A percentile compares a stretch with the other conserved stretches of the same genome.
Conservation (phyloP, 2,113 vertebrate species). For the Bufo bufo region DNA sequence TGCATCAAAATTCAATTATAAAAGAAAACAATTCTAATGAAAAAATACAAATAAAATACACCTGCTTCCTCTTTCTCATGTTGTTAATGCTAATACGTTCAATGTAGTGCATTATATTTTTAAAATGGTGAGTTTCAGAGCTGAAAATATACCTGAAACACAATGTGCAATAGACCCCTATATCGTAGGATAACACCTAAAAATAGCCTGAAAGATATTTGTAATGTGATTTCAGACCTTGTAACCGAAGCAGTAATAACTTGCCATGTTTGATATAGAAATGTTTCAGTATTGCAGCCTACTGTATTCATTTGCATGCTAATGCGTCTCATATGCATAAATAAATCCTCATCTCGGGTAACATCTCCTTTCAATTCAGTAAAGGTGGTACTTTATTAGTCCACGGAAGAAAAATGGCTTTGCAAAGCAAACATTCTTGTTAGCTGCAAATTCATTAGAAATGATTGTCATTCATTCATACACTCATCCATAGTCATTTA, state of each 20-base stretch:
- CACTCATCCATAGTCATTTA: background rate
- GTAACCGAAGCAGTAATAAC: conserved; percentile 48
- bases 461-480: background rate
- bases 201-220: conserved; percentile 47
- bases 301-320: conserved; percentile 49
- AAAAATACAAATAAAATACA: background rate
- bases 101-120: background rate
- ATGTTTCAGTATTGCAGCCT: conserved; percentile 24
- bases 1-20: background rate
- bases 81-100: background rate
- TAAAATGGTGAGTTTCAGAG: background rate
- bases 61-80: background rate
- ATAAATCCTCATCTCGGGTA: conserved; percentile 13
- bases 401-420: background rate
- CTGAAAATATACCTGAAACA: background rate
- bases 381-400: conserved; percentile 17
- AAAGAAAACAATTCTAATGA: background rate
- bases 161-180: background rate
- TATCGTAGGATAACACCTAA: conserved; percentile 22
- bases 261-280: conserved; percentile 37
- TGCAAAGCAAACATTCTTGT: background rate
- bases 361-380: conserved; percentile 24
- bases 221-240: conserved; percentile 49
- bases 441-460: background rate
- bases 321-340: conserved; percentile 40